phyloP scores from a whole-genome alignment of 2,888 invertebrate genomes.

The Spatulosminthurus flaviceps region DNA sequence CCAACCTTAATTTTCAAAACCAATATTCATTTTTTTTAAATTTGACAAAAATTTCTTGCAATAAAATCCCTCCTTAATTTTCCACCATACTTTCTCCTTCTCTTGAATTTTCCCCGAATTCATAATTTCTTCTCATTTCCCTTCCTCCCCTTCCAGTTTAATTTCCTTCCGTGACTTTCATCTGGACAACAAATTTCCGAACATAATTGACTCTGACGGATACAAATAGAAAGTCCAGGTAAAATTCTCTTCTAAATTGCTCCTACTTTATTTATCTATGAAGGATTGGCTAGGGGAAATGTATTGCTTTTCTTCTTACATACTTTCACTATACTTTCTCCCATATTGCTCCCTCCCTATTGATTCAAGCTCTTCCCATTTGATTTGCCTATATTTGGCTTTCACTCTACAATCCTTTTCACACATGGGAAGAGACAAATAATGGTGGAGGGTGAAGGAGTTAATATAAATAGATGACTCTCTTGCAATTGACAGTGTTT shows the following conservation, averaged over 20 bases:
- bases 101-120: neutral
- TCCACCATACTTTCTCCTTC: neutral
- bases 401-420: neutral
- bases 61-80: neutral
- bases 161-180: no score
- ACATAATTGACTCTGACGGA: no score
- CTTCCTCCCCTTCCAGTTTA: no score
- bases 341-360: neutral
- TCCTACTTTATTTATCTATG: no score
- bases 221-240: no score
- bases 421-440: neutral
- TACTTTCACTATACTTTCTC: neutral
- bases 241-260: no score
- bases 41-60: no score
- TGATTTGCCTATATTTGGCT: neutral
- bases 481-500: constrained; percentile 12
- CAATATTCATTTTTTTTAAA: no score
- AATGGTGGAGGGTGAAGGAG: neutral
- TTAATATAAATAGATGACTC: constrained; percentile 36
- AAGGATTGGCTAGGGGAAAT: no score
- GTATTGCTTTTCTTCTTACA: neutral
- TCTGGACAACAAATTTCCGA: no score
- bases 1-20: no score
- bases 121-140: neutral
- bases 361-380: neutral